Evolutionary conservation across 2,797 vertebrate species (phyloP).

Genomic region (Notoglanidium macrostoma): DNA sequence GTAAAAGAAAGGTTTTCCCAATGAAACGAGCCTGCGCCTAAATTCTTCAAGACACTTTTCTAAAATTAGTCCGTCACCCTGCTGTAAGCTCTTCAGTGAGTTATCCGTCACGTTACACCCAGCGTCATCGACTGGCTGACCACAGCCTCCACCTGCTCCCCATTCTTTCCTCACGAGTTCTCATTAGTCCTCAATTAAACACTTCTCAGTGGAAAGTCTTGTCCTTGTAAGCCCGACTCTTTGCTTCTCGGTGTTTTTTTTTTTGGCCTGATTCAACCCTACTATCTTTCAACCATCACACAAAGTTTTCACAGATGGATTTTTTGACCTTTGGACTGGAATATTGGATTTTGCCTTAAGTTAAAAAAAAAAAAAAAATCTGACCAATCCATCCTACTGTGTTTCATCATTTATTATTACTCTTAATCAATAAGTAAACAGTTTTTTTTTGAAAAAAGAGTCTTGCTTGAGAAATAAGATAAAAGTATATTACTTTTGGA

Average conservation of each 20-base stretch:
- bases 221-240: constrained; percentile 1
- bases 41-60: background rate
- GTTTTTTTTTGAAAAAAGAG: background rate
- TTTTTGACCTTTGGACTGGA: background rate
- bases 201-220: background rate
- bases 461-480: background rate
- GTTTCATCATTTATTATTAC: constrained; percentile 14
- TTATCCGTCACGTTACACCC: background rate
- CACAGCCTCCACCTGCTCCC: background rate
- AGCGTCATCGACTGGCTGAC: background rate
- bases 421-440: background rate
- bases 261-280: background rate
- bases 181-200: constrained; percentile 1
- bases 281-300: background rate
- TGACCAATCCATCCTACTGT: background rate
- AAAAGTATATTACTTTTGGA: background rate
- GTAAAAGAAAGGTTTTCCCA: background rate
- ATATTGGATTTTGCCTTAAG: constrained; percentile 7
- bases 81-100: background rate
- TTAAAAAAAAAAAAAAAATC: background rate
- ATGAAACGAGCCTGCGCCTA: background rate
- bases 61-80: background rate
- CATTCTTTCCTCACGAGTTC: background rate
- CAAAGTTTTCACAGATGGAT: background rate
- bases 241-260: background rate